A percentile compares a stretch with the other conserved stretches of the same genome.
phyloP scores from a whole-genome alignment of 2,888 invertebrate species.

The Platycnemis pennipes region DNA sequence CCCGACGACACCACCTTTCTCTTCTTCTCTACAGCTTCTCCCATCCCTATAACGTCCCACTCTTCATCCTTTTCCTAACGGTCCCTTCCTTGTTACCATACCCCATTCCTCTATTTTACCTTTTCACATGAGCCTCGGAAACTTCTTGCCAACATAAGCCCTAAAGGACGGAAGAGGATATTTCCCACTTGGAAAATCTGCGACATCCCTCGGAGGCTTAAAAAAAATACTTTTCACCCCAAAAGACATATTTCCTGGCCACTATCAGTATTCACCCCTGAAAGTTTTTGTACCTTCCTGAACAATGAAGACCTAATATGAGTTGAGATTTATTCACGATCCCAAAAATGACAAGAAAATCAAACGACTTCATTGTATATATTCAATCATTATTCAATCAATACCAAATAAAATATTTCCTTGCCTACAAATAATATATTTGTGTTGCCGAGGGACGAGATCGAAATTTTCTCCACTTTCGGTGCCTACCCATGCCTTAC shows the following conservation, averaged over 20 bases:
- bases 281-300: too few relatives aligned
- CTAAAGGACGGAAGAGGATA: neutral
- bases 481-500: neutral
- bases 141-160: neutral
- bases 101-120: neutral
- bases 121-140: neutral
- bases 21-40: slow-evolving; percentile 42
- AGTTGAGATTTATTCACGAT: neutral
- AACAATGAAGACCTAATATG: too few relatives aligned
- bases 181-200: neutral
- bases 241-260: too few relatives aligned
- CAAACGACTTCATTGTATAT: too few relatives aligned
- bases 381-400: too few relatives aligned
- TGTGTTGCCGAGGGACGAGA: too few relatives aligned
- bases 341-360: neutral
- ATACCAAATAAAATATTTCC: too few relatives aligned
- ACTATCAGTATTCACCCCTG: too few relatives aligned
- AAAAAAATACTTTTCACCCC: neutral
- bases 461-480: neutral
- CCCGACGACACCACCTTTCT: slow-evolving; percentile 6
- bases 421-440: too few relatives aligned
- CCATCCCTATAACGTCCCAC: neutral
- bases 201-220: neutral
- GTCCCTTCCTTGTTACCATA: neutral
- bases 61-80: slow-evolving; percentile 16